Percentiles rank a stretch among this genome's conserved stretches.
Conservation (phyloP, 2,797 vertebrate genomes). For the Chloroceryle inda region DNA sequence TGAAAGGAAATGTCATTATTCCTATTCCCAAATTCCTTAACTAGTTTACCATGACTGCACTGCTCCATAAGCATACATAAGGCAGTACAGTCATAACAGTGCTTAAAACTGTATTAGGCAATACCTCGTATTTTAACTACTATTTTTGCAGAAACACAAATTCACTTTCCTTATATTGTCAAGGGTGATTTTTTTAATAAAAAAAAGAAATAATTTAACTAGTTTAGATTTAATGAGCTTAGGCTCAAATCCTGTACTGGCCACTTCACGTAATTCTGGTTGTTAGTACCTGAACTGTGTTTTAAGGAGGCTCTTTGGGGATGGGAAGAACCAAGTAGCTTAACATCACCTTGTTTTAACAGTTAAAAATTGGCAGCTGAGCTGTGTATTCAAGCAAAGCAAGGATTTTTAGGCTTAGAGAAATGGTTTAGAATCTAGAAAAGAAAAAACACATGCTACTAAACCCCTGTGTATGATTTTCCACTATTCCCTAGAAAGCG, state of each 20-base stretch:
- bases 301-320: not conserved
- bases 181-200: not conserved
- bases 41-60: not conserved
- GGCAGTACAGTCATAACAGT: slow-evolving; percentile 2
- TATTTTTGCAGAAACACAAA: not conserved
- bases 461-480: not conserved
- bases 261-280: not conserved
- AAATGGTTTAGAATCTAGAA: not conserved
- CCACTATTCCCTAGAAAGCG: not conserved
- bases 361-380: not conserved
- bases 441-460: not conserved
- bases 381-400: not conserved
- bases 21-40: not conserved
- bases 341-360: not conserved
- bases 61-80: not conserved
- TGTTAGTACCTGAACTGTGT: not conserved
- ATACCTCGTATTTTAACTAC: not conserved
- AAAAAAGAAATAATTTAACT: not conserved
- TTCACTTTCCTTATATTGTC: not conserved
- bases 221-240: not conserved
- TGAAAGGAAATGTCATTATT: slow-evolving; percentile 31
- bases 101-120: slow-evolving; percentile 19
- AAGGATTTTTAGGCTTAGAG: not conserved
- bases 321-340: not conserved
- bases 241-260: not conserved